phyloP scores from a whole-genome alignment of 2,113 vertebrate species.

The Leucosticte australis region DNA sequence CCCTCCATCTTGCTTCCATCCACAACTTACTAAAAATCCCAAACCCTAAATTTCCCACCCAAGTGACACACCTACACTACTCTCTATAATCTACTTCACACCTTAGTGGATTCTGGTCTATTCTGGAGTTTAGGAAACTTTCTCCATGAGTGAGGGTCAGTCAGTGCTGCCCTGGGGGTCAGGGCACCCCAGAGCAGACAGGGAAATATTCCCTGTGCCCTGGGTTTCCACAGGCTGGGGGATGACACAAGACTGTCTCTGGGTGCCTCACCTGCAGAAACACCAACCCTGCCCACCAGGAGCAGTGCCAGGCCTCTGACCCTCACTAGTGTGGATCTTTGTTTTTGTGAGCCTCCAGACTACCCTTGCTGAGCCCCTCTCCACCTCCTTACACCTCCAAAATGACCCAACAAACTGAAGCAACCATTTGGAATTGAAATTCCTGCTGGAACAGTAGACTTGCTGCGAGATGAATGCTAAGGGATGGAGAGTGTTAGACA shows the following conservation, averaged over 20 bases:
- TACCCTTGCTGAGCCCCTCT: background rate
- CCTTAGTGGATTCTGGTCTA: no score
- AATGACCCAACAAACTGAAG: background rate
- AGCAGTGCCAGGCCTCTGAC: background rate
- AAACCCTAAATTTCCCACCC: no score
- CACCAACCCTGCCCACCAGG: fast-evolving
- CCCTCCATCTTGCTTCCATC: no score
- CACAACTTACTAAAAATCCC: no score
- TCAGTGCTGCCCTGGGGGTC: no score
- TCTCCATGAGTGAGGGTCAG: no score
- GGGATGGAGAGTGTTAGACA: background rate
- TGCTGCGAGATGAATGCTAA: background rate
- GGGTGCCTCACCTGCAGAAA: background rate
- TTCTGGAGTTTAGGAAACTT: no score
- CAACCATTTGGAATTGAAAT: background rate
- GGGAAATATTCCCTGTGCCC: no score
- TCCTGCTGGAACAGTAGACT: background rate
- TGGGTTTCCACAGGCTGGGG: no score
- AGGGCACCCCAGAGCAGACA: no score
- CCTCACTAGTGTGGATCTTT: background rate
- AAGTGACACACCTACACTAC: no score
- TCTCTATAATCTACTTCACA: no score
- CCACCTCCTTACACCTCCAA: background rate
- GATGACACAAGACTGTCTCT: fast-evolving
- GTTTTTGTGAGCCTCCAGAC: background rate